Evolutionary conservation across 2,113 vertebrate genomes (phyloP).

Genomic region (Phainopepla nitens): DNA sequence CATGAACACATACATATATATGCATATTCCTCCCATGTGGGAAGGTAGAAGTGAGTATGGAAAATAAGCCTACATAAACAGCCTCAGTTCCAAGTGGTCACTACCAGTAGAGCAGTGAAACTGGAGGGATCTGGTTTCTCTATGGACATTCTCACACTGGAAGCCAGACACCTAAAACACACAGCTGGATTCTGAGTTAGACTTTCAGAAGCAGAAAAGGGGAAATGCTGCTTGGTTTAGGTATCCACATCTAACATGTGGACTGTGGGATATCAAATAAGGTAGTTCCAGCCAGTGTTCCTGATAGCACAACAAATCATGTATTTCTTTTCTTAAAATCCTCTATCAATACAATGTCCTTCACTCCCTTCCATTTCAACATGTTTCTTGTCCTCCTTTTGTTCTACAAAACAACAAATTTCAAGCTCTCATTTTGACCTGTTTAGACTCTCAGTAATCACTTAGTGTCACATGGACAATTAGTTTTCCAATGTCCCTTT

Average conservation of each 20-base stretch:
- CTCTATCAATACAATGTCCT: not conserved
- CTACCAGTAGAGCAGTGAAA: not conserved
- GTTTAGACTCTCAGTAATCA: not conserved
- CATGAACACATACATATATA: not conserved
- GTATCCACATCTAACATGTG: not conserved
- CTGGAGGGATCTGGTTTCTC: not conserved
- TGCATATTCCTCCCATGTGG: not conserved
- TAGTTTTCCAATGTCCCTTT: not conserved
- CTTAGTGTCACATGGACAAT: not conserved
- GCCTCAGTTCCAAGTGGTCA: not conserved
- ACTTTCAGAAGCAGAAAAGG: not conserved
- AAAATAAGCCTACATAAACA: not conserved
- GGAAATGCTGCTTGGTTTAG: not conserved
- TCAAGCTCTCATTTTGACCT: not conserved
- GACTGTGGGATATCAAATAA: accelerated
- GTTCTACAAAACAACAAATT: not conserved
- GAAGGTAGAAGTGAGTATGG: not conserved
- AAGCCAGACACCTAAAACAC: not conserved
- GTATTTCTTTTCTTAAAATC: not conserved
- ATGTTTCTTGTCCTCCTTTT: conserved; percentile 56
- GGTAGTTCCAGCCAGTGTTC: not conserved
- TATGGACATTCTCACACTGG: not conserved
- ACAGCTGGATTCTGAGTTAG: not conserved
- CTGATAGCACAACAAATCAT: not conserved
- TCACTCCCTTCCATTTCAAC: not conserved